Percentiles rank a stretch among this genome's conserved stretches.
phyloP scores from a whole-genome alignment of 2,888 invertebrate genomes.

The Laspeyria flexula region DNA sequence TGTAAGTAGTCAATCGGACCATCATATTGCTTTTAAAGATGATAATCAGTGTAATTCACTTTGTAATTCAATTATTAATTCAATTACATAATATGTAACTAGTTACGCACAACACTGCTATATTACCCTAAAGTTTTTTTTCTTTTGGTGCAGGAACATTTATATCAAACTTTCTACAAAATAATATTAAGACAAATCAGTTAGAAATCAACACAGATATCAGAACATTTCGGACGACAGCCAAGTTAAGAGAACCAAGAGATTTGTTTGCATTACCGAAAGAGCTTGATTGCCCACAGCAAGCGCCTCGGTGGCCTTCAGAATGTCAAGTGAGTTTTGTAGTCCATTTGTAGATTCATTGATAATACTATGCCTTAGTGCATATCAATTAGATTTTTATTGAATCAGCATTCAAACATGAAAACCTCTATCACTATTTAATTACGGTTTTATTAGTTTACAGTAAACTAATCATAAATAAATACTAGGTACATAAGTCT shows the following conservation, averaged over 20 bases:
- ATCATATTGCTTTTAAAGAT: too few species aligned
- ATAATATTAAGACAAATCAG: conserved; percentile 89
- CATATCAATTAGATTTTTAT: too few species aligned
- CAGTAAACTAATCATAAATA: too few species aligned
- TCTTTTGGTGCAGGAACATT: conserved; percentile 79
- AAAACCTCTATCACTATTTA: too few species aligned
- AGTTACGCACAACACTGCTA: too few species aligned
- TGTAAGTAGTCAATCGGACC: too few species aligned
- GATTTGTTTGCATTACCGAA: conserved; percentile 90
- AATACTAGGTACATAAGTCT: too few species aligned
- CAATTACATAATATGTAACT: too few species aligned
- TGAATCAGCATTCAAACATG: too few species aligned
- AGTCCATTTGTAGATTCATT: background rate
- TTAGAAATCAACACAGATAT: conserved; percentile 89
- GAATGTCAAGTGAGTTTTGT: conserved; percentile 92
- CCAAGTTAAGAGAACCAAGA: conserved; percentile 89
- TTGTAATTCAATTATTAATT: too few species aligned
- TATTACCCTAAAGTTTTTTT: background rate
- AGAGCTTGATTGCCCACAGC: conserved; percentile 90
- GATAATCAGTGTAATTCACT: too few species aligned
- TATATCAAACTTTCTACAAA: conserved; percentile 87
- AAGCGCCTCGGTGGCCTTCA: conserved; percentile 94
- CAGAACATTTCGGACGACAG: conserved; percentile 87
- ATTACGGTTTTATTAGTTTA: too few species aligned
- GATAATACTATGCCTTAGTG: background rate